Percentiles rank a stretch among this genome's conserved stretches.
phyloP scores from a whole-genome alignment of 1,140 invertebrate species.

The Diorhabda sublineata region DNA sequence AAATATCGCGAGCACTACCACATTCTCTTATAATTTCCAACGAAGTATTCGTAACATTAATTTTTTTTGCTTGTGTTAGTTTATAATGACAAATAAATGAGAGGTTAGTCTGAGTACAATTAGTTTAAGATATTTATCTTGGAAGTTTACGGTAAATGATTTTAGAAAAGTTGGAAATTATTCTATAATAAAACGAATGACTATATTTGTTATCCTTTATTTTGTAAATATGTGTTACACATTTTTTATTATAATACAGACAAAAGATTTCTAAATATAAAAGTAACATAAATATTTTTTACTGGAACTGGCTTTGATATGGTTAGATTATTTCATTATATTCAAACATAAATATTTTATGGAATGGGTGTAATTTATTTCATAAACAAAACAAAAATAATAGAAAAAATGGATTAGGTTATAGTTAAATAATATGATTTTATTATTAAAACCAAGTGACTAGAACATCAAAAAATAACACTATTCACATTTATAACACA shows the following conservation, averaged over 20 bases:
- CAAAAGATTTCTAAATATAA: slow-evolving; percentile 21
- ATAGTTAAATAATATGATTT: slow-evolving; percentile 5
- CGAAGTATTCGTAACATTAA: too few relatives aligned
- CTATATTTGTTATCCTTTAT: slow-evolving; percentile 14
- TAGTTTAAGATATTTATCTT: too few relatives aligned
- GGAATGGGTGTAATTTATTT: slow-evolving; percentile 21
- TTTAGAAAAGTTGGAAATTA: too few relatives aligned
- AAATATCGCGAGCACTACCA: too few relatives aligned
- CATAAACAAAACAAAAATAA: slow-evolving; percentile 21
- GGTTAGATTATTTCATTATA: slow-evolving; percentile 24
- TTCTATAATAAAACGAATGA: too few relatives aligned
- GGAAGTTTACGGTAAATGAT: too few relatives aligned
- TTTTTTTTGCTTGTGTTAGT: too few relatives aligned
- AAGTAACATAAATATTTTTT: slow-evolving; percentile 16
- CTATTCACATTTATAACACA: slow-evolving; percentile 16
- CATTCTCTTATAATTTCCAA: too few relatives aligned
- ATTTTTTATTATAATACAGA: slow-evolving; percentile 23
- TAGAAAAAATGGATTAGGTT: slow-evolving; percentile 19
- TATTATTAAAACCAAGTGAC: slow-evolving; percentile 12
- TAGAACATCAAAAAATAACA: slow-evolving; percentile 15
- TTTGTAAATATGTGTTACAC: slow-evolving; percentile 26
- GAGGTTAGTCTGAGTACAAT: too few relatives aligned
- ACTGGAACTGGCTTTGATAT: slow-evolving; percentile 29
- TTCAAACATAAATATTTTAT: slow-evolving; percentile 21
- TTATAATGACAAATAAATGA: too few relatives aligned